Evolutionary conservation across 2,888 invertebrate species (phyloP).

Genomic region (Acleris sparsana): DNA sequence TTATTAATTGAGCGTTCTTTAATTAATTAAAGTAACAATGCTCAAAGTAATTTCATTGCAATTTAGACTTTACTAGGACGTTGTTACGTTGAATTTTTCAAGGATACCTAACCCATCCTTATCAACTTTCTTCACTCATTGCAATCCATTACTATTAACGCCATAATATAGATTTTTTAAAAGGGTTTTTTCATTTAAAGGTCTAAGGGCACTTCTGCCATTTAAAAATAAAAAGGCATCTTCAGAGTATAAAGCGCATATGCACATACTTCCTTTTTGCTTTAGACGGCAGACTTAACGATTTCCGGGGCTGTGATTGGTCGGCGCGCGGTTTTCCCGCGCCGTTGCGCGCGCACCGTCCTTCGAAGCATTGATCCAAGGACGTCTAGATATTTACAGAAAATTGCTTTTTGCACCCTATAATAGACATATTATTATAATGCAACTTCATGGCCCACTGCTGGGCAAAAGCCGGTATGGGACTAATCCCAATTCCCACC

Average conservation of each 20-base stretch:
- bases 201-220: background rate
- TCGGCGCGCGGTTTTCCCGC: slow-evolving; percentile 39
- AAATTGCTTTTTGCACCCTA: background rate
- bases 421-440: background rate
- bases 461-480: no score
- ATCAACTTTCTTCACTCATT: no score
- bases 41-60: background rate
- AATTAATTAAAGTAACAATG: slow-evolving; percentile 5
- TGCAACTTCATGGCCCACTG: no score
- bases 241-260: no score
- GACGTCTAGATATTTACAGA: slow-evolving; percentile 49
- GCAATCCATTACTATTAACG: background rate
- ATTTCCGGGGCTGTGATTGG: slow-evolving; percentile 24
- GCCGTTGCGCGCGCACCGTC: slow-evolving; percentile 71
- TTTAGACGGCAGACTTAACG: background rate
- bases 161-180: background rate
- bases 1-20: slow-evolving; percentile 25
- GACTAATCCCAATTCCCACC: no score
- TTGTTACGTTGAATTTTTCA: background rate
- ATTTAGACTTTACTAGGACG: background rate
- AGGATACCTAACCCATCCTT: no score
- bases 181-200: background rate
- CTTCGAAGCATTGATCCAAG: slow-evolving; percentile 76
- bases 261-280: no score
- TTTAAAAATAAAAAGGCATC: no score